phyloP scores from a whole-genome alignment of 2,888 invertebrate species.

The Himalopsyche anomala region DNA sequence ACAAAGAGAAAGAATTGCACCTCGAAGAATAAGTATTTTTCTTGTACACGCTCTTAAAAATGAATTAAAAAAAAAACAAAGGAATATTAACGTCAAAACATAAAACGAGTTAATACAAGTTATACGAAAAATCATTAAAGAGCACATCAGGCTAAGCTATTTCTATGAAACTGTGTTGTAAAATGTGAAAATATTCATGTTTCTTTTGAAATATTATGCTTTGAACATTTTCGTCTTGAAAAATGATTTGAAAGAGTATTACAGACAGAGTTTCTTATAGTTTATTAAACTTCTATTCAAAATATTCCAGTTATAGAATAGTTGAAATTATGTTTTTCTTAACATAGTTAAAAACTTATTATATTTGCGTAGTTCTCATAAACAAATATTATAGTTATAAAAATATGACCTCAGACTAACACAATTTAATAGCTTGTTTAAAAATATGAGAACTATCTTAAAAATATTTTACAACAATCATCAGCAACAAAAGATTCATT shows the following conservation, averaged over 20 bases:
- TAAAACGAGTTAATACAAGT: constrained; percentile 18
- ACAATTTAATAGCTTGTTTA: too few relatives aligned
- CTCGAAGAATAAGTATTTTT: constrained; percentile 33
- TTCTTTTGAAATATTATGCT: constrained; percentile 20
- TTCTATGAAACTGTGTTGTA: constrained; percentile 21
- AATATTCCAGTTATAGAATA: neutral
- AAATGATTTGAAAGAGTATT: constrained; percentile 10
- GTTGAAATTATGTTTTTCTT: too few relatives aligned
- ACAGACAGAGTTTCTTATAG: neutral
- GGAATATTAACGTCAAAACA: constrained; percentile 34
- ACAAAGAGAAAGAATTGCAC: constrained; percentile 33
- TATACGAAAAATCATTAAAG: constrained; percentile 25
- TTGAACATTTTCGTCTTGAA: constrained; percentile 12
- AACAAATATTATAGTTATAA: too few relatives aligned
- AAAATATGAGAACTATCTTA: too few relatives aligned
- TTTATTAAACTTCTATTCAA: constrained; percentile 16
- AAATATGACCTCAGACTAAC: too few relatives aligned
- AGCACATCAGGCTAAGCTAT: constrained; percentile 9
- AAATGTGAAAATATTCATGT: constrained; percentile 10
- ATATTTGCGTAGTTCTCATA: too few relatives aligned
- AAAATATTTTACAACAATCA: too few relatives aligned
- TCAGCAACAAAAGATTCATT: too few relatives aligned
- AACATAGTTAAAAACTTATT: too few relatives aligned
- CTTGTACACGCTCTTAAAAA: neutral
- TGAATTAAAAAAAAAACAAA: neutral